Evolutionary conservation across 1,140 invertebrate species (phyloP).

Genomic region (Lepidurus packardi): DNA sequence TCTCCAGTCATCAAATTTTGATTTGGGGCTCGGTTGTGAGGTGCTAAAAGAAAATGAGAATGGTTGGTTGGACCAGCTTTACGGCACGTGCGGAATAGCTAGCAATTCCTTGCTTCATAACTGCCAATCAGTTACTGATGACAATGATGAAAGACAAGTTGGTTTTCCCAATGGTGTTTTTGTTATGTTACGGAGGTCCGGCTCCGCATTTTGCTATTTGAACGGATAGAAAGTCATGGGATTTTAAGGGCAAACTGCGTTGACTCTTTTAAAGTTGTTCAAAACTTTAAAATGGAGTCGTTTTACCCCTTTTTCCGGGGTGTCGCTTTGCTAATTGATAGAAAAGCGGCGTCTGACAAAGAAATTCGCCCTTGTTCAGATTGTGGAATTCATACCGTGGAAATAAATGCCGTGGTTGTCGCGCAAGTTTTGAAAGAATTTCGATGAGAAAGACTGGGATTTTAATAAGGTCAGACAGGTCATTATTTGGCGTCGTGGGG

Average conservation of each 20-base stretch:
- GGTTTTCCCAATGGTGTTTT: neutral
- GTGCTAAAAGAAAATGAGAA: neutral
- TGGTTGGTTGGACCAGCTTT: neutral
- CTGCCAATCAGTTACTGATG: constrained; percentile 4
- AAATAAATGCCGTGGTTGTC: neutral
- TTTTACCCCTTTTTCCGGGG: constrained; percentile 15
- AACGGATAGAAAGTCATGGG: too few species aligned
- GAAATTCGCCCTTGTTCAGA: neutral
- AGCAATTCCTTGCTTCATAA: neutral
- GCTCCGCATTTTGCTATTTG: too few species aligned
- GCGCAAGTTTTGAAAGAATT: neutral
- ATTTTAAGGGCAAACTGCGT: too few species aligned
- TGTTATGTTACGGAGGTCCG: neutral
- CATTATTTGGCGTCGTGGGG: constrained; percentile 6
- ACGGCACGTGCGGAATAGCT: constrained; percentile 3
- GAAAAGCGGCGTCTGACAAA: neutral
- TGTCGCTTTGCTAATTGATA: constrained; percentile 10
- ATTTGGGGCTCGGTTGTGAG: neutral
- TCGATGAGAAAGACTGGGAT: neutral
- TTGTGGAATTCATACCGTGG: neutral
- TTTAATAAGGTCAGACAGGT: constrained; percentile 9
- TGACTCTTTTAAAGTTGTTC: neutral
- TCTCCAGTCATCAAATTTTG: too few species aligned
- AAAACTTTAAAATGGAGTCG: constrained; percentile 9
- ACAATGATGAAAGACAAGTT: neutral